Percentiles rank a stretch among this genome's conserved stretches.
These are phyloP conservation scores for Congeria kusceri DNA, from an alignment of 2,888 invertebrate genomes.

Conservation along the genomic window DNA sequence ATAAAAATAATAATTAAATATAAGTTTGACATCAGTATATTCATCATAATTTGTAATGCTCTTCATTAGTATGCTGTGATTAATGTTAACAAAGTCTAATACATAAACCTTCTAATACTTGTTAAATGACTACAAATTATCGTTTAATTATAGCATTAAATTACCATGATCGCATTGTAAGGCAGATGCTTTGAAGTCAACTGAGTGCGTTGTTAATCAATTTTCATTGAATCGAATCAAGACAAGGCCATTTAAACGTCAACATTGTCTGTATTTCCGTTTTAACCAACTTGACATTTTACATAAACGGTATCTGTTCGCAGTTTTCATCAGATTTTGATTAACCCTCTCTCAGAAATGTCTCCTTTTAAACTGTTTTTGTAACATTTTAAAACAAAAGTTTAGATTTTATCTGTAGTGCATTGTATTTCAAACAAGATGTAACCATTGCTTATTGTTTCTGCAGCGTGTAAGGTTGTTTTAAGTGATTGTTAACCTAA, in stretches of 20 bases:
- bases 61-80: no score
- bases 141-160: no score
- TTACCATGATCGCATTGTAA: no score
- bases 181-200: no score
- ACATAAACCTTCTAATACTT: no score
- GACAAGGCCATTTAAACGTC: no score
- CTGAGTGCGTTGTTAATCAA: not conserved
- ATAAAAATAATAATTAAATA: no score
- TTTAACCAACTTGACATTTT: conserved; percentile 42
- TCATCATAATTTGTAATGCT: no score
- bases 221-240: not conserved
- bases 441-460: conserved; percentile 4
- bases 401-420: conserved; percentile 3
- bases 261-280: conserved; percentile 4
- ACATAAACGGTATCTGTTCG: conserved; percentile 50
- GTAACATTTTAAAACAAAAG: conserved; percentile 16
- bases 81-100: no score
- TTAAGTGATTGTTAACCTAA: not conserved
- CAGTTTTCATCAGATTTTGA: conserved; percentile 9
- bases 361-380: conserved; percentile 23
- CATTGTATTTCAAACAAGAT: conserved; percentile 26
- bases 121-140: no score
- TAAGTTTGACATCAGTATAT: no score
- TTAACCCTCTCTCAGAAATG: conserved; percentile 15
- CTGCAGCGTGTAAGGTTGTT: not conserved